phyloP scores from a whole-genome alignment of 2,113 vertebrate genomes.

The Artemisiospiza belli region DNA sequence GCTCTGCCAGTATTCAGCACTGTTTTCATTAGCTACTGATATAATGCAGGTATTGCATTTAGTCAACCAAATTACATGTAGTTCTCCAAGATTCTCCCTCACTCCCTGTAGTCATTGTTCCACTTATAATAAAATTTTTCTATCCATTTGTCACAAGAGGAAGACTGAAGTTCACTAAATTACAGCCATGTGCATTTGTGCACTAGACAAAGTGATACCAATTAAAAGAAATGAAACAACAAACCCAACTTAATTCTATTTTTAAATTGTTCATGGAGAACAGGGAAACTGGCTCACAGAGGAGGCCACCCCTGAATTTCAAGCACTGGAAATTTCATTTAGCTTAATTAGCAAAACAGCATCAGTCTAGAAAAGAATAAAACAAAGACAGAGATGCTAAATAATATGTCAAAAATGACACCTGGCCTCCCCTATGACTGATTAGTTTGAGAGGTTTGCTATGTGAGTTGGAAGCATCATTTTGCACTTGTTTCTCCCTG shows the following conservation, averaged over 20 bases:
- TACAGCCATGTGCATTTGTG: conserved; percentile 70
- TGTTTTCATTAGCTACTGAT: conserved; percentile 77
- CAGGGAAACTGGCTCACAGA: conserved; percentile 33
- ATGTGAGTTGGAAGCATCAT: conserved; percentile 49
- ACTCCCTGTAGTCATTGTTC: conserved; percentile 78
- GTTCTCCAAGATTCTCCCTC: conserved; percentile 70
- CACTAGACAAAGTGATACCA: conserved; percentile 71
- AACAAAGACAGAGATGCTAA: conserved; percentile 63
- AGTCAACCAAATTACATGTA: conserved; percentile 76
- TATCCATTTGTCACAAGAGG: conserved; percentile 79
- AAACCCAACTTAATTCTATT: conserved; percentile 46
- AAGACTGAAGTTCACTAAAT: conserved; percentile 78
- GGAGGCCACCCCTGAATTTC: conserved; percentile 55
- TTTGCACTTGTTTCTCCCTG: background rate
- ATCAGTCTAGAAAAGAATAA: conserved; percentile 49
- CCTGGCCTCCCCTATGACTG: conserved; percentile 70
- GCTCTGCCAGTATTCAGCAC: conserved; percentile 52
- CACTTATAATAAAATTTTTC: conserved; percentile 80
- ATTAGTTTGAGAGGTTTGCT: conserved; percentile 73
- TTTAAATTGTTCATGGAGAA: conserved; percentile 63
- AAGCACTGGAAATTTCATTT: conserved; percentile 60
- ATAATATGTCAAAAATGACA: conserved; percentile 78
- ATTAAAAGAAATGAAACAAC: conserved; percentile 34
- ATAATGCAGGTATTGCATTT: conserved; percentile 76
- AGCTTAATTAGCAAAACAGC: conserved; percentile 75